phyloP scores from a whole-genome alignment of 2,888 invertebrate species.

The Drosophila longiperda region DNA sequence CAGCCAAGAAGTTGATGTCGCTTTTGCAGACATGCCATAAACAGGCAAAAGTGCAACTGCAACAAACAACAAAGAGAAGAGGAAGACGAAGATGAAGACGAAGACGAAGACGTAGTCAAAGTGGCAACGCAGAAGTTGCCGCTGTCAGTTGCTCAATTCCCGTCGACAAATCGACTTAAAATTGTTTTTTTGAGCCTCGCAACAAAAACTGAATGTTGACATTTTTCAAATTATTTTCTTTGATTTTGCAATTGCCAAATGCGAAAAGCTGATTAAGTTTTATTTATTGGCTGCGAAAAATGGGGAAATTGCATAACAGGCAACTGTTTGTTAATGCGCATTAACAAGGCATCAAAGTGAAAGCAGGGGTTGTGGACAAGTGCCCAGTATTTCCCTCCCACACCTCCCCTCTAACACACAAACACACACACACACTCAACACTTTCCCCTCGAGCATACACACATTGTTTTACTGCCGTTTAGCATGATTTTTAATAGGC shows the following conservation, averaged over 20 bases:
- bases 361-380: constrained; percentile 55
- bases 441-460: constrained; percentile 9
- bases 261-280: constrained; percentile 63
- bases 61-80: constrained; percentile 20
- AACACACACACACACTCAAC: not conserved
- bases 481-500: constrained; percentile 80
- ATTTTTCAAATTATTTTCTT: constrained; percentile 56
- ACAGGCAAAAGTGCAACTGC: constrained; percentile 48
- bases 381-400: not conserved
- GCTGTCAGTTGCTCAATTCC: constrained; percentile 40
- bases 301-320: constrained; percentile 27
- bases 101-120: not conserved
- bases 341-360: constrained; percentile 45
- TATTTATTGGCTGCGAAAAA: constrained; percentile 51
- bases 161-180: constrained; percentile 72
- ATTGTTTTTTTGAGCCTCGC: constrained; percentile 72
- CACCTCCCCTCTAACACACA: not conserved
- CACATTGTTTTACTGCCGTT: constrained; percentile 78
- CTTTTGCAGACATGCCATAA: constrained; percentile 46
- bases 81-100: not conserved
- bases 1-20: constrained; percentile 34
- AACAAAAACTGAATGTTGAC: constrained; percentile 42
- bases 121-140: constrained; percentile 7
- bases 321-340: constrained; percentile 51
- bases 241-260: constrained; percentile 41